These are phyloP conservation scores for Hucho hucho DNA, from an alignment of 2,113 vertebrate species.

Conservation along the genomic window DNA sequence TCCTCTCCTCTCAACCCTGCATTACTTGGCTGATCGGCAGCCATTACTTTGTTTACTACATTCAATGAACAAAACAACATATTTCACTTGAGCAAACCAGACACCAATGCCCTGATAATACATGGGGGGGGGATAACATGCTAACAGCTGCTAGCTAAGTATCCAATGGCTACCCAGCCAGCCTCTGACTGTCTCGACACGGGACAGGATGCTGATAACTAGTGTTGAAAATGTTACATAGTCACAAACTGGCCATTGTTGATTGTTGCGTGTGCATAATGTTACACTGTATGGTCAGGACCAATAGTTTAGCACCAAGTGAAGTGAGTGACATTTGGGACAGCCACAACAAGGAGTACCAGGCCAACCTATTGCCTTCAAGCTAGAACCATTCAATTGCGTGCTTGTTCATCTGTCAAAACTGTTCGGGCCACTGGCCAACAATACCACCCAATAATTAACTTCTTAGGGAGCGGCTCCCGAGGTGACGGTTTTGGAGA, in stretches of 20 bases:
- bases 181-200: no score
- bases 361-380: background rate
- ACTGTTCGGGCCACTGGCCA: no score
- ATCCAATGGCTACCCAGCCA: background rate
- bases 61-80: background rate
- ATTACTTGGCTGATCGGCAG: conserved; percentile 85
- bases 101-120: background rate
- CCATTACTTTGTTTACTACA: conserved; percentile 69
- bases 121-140: background rate
- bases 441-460: no score
- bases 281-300: no score
- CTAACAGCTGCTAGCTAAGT: background rate
- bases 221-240: background rate
- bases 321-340: no score
- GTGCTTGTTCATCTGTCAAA: conserved; percentile 12
- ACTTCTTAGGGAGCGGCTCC: no score
- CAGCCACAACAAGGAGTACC: no score
- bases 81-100: background rate
- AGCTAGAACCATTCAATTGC: background rate
- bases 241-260: background rate
- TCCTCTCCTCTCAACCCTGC: conserved; percentile 79
- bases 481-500: no score
- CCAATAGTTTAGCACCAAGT: no score
- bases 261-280: no score
- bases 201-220: no score